Evolutionary conservation across 2,113 vertebrate genomes (phyloP).

Genomic region (Oophaga pumilio): DNA sequence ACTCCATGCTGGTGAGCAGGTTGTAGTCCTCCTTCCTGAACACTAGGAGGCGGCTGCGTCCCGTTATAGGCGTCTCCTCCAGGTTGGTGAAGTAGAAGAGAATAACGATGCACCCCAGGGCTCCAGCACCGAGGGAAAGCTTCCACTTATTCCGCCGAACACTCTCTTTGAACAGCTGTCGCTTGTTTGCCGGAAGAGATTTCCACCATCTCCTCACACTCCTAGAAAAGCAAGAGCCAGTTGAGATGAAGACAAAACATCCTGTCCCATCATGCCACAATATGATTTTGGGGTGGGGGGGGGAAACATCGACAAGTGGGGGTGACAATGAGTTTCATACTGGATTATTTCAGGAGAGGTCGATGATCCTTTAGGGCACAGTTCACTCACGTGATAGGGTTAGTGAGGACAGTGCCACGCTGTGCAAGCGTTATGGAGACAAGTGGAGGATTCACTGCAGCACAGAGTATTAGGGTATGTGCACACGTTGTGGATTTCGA

Average conservation of each 20-base stretch:
- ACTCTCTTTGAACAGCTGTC: conserved; percentile 79
- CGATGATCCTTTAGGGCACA: neutral
- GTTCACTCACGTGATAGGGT: neutral
- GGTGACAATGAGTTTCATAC: no score
- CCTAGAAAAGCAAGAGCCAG: conserved; percentile 69
- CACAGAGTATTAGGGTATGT: no score
- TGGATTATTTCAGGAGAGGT: neutral
- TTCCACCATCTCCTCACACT: conserved; percentile 94
- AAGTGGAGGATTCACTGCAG: neutral
- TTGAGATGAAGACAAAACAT: neutral
- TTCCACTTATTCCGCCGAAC: conserved; percentile 81
- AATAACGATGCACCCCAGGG: conserved; percentile 73
- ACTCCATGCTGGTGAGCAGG: conserved; percentile 81
- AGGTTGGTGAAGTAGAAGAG: conserved; percentile 87
- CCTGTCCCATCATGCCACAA: no score
- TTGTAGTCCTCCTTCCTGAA: conserved; percentile 85
- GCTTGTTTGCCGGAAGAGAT: conserved; percentile 83
- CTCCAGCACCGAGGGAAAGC: conserved; percentile 70
- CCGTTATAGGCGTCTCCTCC: conserved; percentile 89
- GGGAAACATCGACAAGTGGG: no score
- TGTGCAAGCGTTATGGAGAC: neutral
- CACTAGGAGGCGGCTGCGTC: conserved; percentile 83
- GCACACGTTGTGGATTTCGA: no score
- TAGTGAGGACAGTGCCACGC: neutral
- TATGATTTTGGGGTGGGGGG: no score